Conservation (phyloP, 2,797 vertebrate species). For the Cercopithecus petaurista region DNA sequence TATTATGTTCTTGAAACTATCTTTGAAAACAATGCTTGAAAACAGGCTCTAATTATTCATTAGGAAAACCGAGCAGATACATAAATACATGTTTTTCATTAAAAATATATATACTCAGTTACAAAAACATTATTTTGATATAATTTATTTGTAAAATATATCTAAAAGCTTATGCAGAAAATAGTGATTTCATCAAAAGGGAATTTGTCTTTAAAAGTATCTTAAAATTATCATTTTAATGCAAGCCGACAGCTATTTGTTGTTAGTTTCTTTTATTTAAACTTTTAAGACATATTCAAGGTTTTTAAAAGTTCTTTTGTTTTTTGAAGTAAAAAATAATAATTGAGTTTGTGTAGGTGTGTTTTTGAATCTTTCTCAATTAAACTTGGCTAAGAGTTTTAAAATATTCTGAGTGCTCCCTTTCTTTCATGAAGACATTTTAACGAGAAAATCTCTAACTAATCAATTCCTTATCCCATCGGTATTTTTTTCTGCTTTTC, state of each 20-base stretch:
- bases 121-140: background rate
- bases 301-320: background rate
- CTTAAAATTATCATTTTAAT: background rate
- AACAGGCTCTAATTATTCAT: background rate
- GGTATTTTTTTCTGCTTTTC: background rate
- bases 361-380: background rate
- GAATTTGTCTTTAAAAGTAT: background rate
- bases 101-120: background rate
- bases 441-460: background rate
- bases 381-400: background rate
- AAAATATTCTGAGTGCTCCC: background rate
- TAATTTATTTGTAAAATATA: background rate
- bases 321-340: background rate
- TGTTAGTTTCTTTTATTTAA: background rate
- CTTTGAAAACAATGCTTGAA: background rate
- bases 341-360: background rate
- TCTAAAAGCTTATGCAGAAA: background rate
- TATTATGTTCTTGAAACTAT: background rate
- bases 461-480: background rate
- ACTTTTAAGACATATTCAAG: background rate
- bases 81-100: background rate
- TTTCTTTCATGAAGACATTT: background rate
- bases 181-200: background rate
- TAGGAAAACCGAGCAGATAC: background rate
- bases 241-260: background rate